Percentiles rank a stretch among this genome's conserved stretches.
These are phyloP conservation scores for Ancistrus triradiatus DNA, from an alignment of 2,113 vertebrate species.

Conservation along the genomic window DNA sequence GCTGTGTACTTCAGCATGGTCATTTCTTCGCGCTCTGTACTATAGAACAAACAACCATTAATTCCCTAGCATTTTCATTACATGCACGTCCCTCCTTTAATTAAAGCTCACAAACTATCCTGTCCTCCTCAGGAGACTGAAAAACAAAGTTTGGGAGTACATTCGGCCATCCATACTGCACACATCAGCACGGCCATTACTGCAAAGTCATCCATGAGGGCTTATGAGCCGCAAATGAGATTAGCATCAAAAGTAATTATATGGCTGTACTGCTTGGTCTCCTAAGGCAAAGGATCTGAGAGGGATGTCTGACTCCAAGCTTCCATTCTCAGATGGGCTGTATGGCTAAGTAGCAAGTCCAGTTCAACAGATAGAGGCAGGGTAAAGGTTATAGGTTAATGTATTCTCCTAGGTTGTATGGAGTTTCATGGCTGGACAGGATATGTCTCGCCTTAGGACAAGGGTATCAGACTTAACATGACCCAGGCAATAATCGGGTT, in stretches of 20 bases:
- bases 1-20: constrained; percentile 72
- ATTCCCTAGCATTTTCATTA: constrained; percentile 22
- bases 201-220: constrained; percentile 62
- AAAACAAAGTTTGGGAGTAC: constrained; percentile 33
- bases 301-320: constrained; percentile 10
- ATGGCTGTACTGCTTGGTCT: constrained; percentile 27
- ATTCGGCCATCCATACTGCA: constrained; percentile 2
- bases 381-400: neutral
- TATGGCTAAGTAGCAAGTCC: neutral
- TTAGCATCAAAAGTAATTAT: constrained; percentile 73
- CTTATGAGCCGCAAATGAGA: constrained; percentile 58
- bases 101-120: constrained; percentile 18
- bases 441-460: too few relatives aligned
- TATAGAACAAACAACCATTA: constrained; percentile 10
- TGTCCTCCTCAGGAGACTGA: constrained; percentile 26
- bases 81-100: constrained; percentile 38
- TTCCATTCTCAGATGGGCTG: neutral
- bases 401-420: too few relatives aligned
- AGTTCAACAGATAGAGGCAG: neutral
- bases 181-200: constrained; percentile 40
- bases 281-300: constrained; percentile 14
- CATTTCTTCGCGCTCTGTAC: constrained; percentile 8
- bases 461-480: too few relatives aligned
- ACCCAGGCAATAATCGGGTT: too few relatives aligned
- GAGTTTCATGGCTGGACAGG: too few relatives aligned